Conservation (phyloP, 2,888 invertebrate genomes). For the Kuschelorhynchus macadamiae region DNA sequence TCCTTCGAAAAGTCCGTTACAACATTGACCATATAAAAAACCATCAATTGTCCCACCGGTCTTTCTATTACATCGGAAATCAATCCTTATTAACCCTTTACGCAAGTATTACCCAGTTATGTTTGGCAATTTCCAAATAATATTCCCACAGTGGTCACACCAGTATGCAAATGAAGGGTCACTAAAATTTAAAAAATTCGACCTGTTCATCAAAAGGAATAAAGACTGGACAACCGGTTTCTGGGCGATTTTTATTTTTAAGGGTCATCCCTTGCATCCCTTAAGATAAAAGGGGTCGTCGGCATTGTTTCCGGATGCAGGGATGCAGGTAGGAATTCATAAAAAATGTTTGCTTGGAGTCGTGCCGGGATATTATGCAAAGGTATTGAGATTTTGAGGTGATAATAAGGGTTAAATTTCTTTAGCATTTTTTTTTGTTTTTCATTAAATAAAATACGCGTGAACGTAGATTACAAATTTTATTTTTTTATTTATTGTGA, state of each 20-base stretch:
- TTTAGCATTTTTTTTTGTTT: too few relatives aligned
- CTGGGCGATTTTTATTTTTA: conserved; percentile 60
- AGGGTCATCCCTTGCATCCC: conserved; percentile 56
- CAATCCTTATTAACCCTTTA: neutral
- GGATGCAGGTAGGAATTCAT: conserved; percentile 38
- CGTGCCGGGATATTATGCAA: conserved; percentile 32
- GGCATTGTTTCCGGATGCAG: conserved; percentile 1
- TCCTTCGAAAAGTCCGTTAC: neutral
- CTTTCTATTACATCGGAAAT: neutral
- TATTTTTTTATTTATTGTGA: too few relatives aligned
- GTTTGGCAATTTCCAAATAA: conserved; percentile 6
- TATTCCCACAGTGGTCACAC: conserved; percentile 63
- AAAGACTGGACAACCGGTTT: conserved; percentile 65
- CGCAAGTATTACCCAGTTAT: neutral
- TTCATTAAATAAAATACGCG: too few relatives aligned
- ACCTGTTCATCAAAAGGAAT: conserved; percentile 56
- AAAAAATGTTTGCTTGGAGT: conserved; percentile 40
- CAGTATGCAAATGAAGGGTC: conserved; percentile 67
- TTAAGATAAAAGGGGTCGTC: conserved; percentile 34
- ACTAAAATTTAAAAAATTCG: conserved; percentile 61
- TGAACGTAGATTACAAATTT: too few relatives aligned
- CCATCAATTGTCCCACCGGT: neutral
- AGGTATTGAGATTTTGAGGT: conserved; percentile 10
- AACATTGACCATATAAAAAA: conserved; percentile 7
- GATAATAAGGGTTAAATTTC: too few relatives aligned